These are phyloP conservation scores for Orchestes rusci DNA, from an alignment of 2,888 invertebrate genomes.

Conservation along the genomic window DNA sequence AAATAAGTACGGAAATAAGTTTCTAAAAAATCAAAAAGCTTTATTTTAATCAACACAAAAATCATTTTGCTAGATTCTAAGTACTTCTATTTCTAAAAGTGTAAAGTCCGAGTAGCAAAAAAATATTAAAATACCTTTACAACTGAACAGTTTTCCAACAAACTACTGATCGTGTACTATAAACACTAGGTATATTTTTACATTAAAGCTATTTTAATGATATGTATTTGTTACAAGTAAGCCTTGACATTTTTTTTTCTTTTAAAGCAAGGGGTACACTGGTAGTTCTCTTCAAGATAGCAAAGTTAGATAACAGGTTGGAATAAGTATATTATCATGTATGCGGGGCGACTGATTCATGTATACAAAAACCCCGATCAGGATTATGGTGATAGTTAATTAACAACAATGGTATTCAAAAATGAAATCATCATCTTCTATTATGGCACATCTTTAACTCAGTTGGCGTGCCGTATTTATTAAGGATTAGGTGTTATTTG, in stretches of 20 bases:
- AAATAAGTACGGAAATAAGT: too few relatives aligned
- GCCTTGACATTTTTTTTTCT: conserved; percentile 25
- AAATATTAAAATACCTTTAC: conserved; percentile 22
- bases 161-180: conserved; percentile 22
- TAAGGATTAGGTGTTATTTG: too few relatives aligned
- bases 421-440: too few relatives aligned
- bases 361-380: too few relatives aligned
- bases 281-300: too few relatives aligned
- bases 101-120: conserved; percentile 28
- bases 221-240: conserved; percentile 42
- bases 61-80: conserved; percentile 14
- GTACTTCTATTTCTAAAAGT: conserved; percentile 20
- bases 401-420: too few relatives aligned
- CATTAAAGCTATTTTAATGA: conserved; percentile 42
- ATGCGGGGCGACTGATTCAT: neutral
- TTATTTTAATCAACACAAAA: conserved; percentile 17
- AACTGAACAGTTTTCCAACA: conserved; percentile 16
- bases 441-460: too few relatives aligned
- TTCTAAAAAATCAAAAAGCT: conserved; percentile 25
- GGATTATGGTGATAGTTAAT: neutral
- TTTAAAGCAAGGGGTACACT: conserved; percentile 20
- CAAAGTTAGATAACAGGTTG: conserved; percentile 15
- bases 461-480: too few relatives aligned
- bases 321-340: conserved; percentile 10
- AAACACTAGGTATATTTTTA: conserved; percentile 25